These are phyloP conservation scores for Lepilemur ruficaudatus DNA, from an alignment of 2,797 vertebrate species.

Conservation along the genomic window DNA sequence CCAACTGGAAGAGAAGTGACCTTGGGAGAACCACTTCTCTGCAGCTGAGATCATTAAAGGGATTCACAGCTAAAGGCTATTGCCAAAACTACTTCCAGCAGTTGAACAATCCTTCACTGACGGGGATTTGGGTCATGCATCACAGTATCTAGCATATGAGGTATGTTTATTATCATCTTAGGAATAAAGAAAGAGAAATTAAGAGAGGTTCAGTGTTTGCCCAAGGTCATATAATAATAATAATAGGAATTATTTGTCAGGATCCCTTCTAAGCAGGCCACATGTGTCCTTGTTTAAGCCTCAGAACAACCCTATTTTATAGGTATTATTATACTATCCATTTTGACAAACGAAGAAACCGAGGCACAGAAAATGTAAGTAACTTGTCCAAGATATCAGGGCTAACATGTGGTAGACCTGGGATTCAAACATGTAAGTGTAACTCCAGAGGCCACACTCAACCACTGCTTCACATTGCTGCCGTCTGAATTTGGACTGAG, in stretches of 20 bases:
- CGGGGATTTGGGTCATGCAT: neutral
- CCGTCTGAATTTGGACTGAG: neutral
- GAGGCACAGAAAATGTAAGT: neutral
- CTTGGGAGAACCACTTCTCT: neutral
- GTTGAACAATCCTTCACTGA: neutral
- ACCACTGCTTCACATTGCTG: fast-evolving
- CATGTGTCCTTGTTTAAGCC: neutral
- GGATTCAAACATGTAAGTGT: neutral
- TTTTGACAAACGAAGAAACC: neutral
- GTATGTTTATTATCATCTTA: neutral
- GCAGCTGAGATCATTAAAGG: neutral
- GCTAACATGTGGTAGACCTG: neutral
- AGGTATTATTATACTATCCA: neutral
- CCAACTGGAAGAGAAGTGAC: neutral
- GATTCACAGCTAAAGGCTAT: neutral
- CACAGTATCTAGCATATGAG: neutral
- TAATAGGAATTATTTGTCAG: neutral
- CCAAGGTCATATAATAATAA: neutral
- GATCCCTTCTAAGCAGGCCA: neutral
- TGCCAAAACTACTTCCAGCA: neutral
- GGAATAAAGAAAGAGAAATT: neutral
- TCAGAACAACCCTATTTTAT: neutral
- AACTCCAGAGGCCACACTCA: neutral
- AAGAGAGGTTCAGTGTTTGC: neutral
- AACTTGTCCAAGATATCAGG: neutral